Percentiles rank a stretch among this genome's conserved stretches.
These are phyloP conservation scores for Drosophila monieri DNA, from an alignment of 2,888 invertebrate species.

Conservation along the genomic window DNA sequence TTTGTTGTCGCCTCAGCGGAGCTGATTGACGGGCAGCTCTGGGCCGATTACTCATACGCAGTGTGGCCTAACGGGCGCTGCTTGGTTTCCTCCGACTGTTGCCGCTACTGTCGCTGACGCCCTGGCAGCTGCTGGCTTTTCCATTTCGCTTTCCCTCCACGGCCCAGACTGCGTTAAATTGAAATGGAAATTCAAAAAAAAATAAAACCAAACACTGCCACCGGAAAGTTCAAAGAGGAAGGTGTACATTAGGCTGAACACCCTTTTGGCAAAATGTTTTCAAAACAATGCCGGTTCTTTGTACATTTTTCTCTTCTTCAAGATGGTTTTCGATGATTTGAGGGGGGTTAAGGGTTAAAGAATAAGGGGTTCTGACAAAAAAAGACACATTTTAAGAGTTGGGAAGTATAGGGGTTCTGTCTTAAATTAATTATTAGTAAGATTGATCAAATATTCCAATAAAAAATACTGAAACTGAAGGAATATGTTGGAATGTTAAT, in stretches of 20 bases:
- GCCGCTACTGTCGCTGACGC: neutral
- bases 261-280: neutral
- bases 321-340: too few species aligned
- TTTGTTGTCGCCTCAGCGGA: neutral
- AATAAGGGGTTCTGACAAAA: too few species aligned
- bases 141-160: conserved; percentile 12
- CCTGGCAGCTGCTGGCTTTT: conserved; percentile 8
- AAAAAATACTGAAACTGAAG: too few species aligned
- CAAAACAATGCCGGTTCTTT: neutral
- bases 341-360: too few species aligned
- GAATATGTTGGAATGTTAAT: too few species aligned
- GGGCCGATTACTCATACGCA: conserved; percentile 65
- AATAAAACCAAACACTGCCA: neutral
- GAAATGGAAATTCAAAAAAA: neutral
- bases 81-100: neutral
- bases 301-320: neutral
- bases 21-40: conserved; percentile 58
- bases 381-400: too few species aligned
- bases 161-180: conserved; percentile 1
- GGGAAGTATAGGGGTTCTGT: too few species aligned
- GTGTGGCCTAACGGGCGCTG: conserved; percentile 36
- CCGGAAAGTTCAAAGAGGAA: neutral
- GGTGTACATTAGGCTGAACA: neutral
- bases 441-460: too few species aligned
- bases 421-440: too few species aligned